Evolutionary conservation across 2,797 vertebrate genomes (phyloP).

Genomic region (Delichon dasypus): DNA sequence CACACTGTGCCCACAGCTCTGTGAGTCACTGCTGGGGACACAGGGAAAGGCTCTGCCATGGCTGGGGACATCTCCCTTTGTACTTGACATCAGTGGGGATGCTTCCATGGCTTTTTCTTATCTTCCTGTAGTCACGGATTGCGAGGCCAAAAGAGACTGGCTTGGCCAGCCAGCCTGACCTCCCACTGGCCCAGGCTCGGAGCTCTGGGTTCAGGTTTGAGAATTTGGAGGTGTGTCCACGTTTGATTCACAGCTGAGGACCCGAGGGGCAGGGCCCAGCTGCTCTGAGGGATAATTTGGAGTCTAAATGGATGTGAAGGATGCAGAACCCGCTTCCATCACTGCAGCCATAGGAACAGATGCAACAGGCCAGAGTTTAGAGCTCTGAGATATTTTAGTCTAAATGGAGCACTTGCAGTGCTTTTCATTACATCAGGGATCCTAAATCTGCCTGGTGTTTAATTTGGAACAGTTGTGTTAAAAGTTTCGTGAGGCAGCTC

Average conservation of each 20-base stretch:
- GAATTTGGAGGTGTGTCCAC: not conserved
- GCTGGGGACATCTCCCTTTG: not conserved
- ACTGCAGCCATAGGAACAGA: not conserved
- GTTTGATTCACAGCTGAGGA: not conserved
- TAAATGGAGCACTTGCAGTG: not conserved
- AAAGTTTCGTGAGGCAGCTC: not conserved
- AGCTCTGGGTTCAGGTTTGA: not conserved
- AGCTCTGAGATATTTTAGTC: not conserved
- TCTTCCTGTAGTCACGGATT: not conserved
- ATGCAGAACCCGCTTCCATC: not conserved
- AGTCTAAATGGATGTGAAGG: not conserved
- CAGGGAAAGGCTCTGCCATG: not conserved
- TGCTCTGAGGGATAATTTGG: not conserved
- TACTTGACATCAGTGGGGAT: rapidly evolving
- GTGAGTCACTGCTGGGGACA: not conserved
- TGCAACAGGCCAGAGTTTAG: not conserved
- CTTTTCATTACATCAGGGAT: not conserved
- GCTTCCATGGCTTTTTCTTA: not conserved
- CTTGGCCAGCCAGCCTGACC: not conserved
- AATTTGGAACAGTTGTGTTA: not conserved
- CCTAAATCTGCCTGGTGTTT: not conserved
- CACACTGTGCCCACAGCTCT: not conserved
- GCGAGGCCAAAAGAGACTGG: not conserved
- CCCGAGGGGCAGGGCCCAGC: not conserved
- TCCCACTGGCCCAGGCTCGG: not conserved